A percentile compares a stretch with the other conserved stretches of the same genome.
These are phyloP conservation scores for Ephydatia muelleri DNA, from an alignment of 37 sponge, comb jelly and placozoan genomes.

Conservation along the genomic window DNA sequence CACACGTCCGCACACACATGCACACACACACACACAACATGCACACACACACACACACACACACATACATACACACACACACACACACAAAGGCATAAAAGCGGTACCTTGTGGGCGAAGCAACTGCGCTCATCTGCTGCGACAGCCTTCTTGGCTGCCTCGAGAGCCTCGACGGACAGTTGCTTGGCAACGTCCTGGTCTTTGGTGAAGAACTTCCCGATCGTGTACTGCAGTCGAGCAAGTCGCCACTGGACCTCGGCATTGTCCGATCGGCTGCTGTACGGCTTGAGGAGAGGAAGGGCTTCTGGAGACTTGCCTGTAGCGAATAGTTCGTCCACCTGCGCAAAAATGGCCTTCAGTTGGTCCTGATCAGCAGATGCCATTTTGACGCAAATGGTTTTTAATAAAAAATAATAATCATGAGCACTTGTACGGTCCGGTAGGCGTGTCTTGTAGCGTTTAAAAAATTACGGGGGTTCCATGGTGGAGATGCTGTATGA, in stretches of 20 bases:
- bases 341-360: slow-evolving; percentile 18
- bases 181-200: slow-evolving; percentile 11
- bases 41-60: neutral
- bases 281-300: slow-evolving; percentile 31
- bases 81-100: neutral
- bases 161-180: slow-evolving; percentile 41
- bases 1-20: neutral
- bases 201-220: slow-evolving; percentile 40
- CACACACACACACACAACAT: neutral
- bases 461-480: too few species aligned
- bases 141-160: slow-evolving; percentile 41
- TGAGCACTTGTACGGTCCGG: too few species aligned
- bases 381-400: too few species aligned
- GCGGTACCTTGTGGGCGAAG: slow-evolving; percentile 21
- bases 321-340: slow-evolving; percentile 50
- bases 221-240: slow-evolving; percentile 58
- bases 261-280: slow-evolving; percentile 17
- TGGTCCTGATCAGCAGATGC: neutral
- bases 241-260: slow-evolving; percentile 68
- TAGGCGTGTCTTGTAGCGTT: too few species aligned
- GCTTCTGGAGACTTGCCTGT: slow-evolving; percentile 48
- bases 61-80: neutral
- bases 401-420: too few species aligned
- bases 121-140: slow-evolving; percentile 9
- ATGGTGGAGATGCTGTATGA: too few species aligned